Conservation (phyloP, 2,888 invertebrate species). For the Morpho deidamia region DNA sequence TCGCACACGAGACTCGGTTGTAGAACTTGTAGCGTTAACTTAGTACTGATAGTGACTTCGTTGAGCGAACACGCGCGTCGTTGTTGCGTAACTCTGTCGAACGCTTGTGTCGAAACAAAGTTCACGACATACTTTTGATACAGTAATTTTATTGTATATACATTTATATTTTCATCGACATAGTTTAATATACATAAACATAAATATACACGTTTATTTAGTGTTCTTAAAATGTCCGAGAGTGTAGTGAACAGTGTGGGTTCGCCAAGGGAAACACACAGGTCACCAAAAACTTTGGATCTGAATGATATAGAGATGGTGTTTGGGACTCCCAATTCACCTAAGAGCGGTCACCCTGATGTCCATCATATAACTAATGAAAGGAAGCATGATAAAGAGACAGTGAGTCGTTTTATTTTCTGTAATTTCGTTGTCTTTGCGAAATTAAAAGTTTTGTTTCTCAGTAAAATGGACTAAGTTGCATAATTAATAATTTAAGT, state of each 20-base stretch:
- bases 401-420: conserved; percentile 27
- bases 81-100: not conserved
- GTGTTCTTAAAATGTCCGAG: conserved; percentile 14
- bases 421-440: too few species aligned
- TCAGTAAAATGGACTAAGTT: too few species aligned
- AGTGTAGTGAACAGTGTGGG: conserved; percentile 12
- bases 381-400: conserved; percentile 27
- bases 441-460: too few species aligned
- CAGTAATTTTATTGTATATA: not conserved
- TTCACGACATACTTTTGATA: not conserved
- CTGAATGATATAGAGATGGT: conserved; percentile 49
- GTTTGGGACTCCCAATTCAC: conserved; percentile 45
- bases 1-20: not conserved
- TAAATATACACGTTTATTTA: not conserved
- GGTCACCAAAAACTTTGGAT: conserved; percentile 34
- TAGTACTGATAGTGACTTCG: conserved; percentile 9
- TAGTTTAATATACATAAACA: not conserved
- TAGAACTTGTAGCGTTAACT: conserved; percentile 3
- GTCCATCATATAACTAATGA: conserved; percentile 38
- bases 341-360: conserved; percentile 31
- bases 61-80: conserved; percentile 8
- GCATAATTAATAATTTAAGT: too few species aligned
- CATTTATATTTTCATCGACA: not conserved
- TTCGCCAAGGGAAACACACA: conserved; percentile 26
- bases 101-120: not conserved